phyloP scores from a whole-genome alignment of 2,888 invertebrate genomes.

The Rhabditophanes sp. region DNA sequence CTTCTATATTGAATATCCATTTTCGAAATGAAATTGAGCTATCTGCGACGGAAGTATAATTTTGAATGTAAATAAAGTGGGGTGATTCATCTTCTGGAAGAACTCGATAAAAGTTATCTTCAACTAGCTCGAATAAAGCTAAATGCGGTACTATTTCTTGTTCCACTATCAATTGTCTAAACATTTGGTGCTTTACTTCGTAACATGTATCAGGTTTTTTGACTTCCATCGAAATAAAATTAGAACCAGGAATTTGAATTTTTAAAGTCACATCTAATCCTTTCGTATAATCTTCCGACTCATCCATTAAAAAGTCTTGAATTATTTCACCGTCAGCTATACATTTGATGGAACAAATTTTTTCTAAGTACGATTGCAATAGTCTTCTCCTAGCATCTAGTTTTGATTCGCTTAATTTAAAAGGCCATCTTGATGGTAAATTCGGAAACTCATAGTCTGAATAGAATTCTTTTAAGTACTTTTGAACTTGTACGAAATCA shows the following conservation, averaged over 20 bases:
- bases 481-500: conserved; percentile 60
- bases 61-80: conserved; percentile 92
- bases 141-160: conserved; percentile 51
- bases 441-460: conserved; percentile 70
- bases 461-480: conserved; percentile 37
- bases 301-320: conserved; percentile 86
- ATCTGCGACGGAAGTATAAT: conserved; percentile 89
- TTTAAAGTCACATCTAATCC: conserved; percentile 2
- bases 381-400: conserved; percentile 80
- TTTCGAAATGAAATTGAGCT: conserved; percentile 66
- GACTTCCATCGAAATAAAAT: conserved; percentile 2
- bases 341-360: conserved; percentile 89
- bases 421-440: conserved; percentile 94
- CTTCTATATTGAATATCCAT: conserved; percentile 46
- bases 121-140: conserved; percentile 88
- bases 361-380: conserved; percentile 88
- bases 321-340: conserved; percentile 92
- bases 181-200: conserved; percentile 4
- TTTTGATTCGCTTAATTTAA: conserved; percentile 79
- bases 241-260: conserved; percentile 1
- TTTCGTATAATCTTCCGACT: conserved; percentile 46
- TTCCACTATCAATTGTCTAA: not conserved
- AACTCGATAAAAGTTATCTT: conserved; percentile 62
- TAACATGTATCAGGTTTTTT: not conserved
- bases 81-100: conserved; percentile 81